Evolutionary conservation across 2,113 vertebrate species (phyloP), one percentile per base, ranked within the genome.

Genomic region (Passer domesticus): DNA sequence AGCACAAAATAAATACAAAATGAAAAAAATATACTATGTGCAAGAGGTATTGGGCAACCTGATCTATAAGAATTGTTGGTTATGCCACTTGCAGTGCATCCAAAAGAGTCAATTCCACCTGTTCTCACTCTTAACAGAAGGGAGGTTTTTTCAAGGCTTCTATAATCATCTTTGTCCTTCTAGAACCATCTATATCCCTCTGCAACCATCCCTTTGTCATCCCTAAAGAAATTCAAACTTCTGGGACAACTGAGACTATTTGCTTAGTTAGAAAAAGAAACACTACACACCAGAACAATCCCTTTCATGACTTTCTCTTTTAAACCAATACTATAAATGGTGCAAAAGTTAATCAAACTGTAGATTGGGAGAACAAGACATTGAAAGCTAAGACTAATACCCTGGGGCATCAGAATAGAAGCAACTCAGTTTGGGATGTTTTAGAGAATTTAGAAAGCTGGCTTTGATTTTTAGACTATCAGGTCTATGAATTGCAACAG

Each of bases 21-120:
- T 9, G 0, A 66, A 56, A 66, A 56, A 87, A 30, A 17, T 9
- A 44, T 1, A 11, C 3, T 39, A 3, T 4, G 2, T n/a, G 33
- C 3, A 31, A 44, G 9, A 74, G 5, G 33, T 25, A 58, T 17
- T n/a, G 12, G 31, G 13, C 22, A 72, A 75, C 7, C 3, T 43
- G 12, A 27, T 27, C 35, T 20, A 2, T 27, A 46, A 84, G 31
- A 87, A 35, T 18, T 81, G 28, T 4, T n/a, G 9, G 7, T 58
- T 62, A 31, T 43, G 15, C 4, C 31, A 41, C 8, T 77, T 35
- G 14, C 0, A 89, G 30, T n/a, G 72, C 5, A 56, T 44, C 37
- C 17, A 63, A 69, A 84, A 20, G 16, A 68, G 27, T 13, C 27
- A 35, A 52, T 39, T 88, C 27, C 30, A 55, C 15, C 49, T 76